Percentiles rank a stretch among this genome's conserved stretches.
Conservation (phyloP, 2,797 vertebrate species). For the Ptychadena robeensis region DNA sequence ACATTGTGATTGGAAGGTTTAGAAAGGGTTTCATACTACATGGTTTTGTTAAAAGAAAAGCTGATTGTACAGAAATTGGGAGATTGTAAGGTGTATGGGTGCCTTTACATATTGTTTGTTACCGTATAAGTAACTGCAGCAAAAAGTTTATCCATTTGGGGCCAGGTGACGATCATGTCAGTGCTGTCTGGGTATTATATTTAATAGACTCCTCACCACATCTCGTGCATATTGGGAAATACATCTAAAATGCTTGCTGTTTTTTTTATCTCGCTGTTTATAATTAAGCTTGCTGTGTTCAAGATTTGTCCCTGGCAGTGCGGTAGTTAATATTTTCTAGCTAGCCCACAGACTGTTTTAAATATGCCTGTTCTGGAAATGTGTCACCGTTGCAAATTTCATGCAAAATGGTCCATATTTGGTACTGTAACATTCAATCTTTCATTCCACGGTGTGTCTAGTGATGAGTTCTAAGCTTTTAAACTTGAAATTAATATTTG, state of each 20-base stretch:
- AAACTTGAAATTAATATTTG: constrained; percentile 57
- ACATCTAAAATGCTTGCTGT: constrained; percentile 8
- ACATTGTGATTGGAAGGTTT: too few relatives aligned
- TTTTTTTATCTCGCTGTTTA: too few relatives aligned
- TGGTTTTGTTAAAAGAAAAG: too few relatives aligned
- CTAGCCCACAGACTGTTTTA: constrained; percentile 49
- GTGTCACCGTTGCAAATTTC: constrained; percentile 55
- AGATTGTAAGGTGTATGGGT: too few relatives aligned
- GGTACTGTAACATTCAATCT: constrained; percentile 51
- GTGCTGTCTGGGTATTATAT: too few relatives aligned
- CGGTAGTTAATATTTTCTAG: constrained; percentile 23
- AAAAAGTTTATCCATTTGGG: too few relatives aligned
- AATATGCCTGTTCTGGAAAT: constrained; percentile 43
- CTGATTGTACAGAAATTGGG: too few relatives aligned
- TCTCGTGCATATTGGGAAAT: neutral
- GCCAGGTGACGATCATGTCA: too few relatives aligned
- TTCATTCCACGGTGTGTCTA: constrained; percentile 29
- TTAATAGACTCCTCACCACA: too few relatives aligned
- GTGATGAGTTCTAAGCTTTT: constrained; percentile 45
- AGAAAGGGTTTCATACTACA: too few relatives aligned
- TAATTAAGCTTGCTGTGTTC: neutral
- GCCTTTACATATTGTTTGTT: too few relatives aligned
- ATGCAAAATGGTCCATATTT: constrained; percentile 60
- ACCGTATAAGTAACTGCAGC: too few relatives aligned
- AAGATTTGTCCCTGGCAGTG: neutral